Evolutionary conservation across 2,113 vertebrate genomes (phyloP).

Genomic region (Entelurus aequoreus): DNA sequence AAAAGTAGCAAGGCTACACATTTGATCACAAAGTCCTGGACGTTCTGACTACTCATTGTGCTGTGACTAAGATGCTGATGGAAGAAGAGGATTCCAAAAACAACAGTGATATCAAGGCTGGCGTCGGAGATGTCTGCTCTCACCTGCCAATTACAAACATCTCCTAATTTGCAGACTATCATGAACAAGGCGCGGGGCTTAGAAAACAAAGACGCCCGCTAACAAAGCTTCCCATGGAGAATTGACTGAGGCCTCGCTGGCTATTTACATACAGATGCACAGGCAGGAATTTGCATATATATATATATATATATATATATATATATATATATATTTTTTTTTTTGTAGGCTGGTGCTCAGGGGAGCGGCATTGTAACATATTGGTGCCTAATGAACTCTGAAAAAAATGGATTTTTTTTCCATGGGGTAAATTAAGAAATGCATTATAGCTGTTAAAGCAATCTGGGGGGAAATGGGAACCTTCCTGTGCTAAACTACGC

Average conservation of each 20-base stretch:
- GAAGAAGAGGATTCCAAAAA: constrained; percentile 1
- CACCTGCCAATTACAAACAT: constrained; percentile 39
- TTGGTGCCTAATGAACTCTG: constrained; percentile 99
- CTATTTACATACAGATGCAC: constrained; percentile 96
- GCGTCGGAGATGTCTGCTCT: constrained; percentile 28
- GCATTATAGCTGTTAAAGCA: constrained; percentile 99
- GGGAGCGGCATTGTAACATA: constrained; percentile 99
- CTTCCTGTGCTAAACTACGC: constrained; percentile 94
- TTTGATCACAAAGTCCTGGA: no score
- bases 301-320: no score
- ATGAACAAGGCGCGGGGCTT: constrained; percentile 49
- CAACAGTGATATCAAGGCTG: background rate
- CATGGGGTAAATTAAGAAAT: constrained; percentile 99
- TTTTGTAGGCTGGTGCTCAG: constrained; percentile 89
- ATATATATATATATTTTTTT: constrained; percentile 67
- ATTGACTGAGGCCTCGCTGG: constrained; percentile 82
- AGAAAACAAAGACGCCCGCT: constrained; percentile 74
- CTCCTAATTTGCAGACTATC: constrained; percentile 56
- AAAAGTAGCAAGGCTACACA: no score
- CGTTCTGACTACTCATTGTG: no score
- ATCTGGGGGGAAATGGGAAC: constrained; percentile 98
- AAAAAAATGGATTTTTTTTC: constrained; percentile 97
- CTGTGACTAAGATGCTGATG: background rate
- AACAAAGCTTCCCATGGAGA: constrained; percentile 82
- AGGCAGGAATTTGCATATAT: constrained; percentile 94